Evolutionary conservation across 2,113 vertebrate species (phyloP), one percentile per base, ranked within the genome.

Genomic region (Rhombomys opimus): DNA sequence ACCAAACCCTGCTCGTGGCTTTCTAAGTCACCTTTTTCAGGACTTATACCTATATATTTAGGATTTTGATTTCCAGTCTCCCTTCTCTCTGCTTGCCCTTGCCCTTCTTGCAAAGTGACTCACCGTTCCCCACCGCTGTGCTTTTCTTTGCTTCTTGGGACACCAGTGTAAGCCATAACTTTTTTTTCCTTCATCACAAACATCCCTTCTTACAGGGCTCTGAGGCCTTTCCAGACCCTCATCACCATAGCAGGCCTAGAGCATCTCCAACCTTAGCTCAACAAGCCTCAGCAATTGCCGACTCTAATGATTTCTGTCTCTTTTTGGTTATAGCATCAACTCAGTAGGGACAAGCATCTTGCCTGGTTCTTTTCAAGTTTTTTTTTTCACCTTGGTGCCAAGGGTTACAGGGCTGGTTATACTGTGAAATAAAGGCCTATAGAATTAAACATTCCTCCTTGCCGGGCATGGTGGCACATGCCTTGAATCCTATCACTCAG

Each of bases 91-190:
- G 27, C 25, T 12, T 59, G 38, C 18, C 41, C 32, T 38, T 35
- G 23, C 41, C 15, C 10, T 38, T 5, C 0, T 12, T 12, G 10
- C 27, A 18, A 1, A 3, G 3, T 2, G n/a, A 70, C 10, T 52
- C 38, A 20, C 7, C 25, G 11, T 23, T 17, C 65, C 20, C 27
- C 23, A 46, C 67, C n/a, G 76, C 59, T 67, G 77, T 46, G 65
- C 38, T n/a, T 93, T 32, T 41, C 4, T 30, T 4, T 7, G 32
- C 68, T 27, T 2, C 20, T 52, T 88, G 27, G 38, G 90, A 80
- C 2, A 15, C 11, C 22, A 73, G 20, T 11, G 13, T 63, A 68
- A 87, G 35, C 32, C 15, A 57, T 12, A 46, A n/a, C 61, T 68
- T 57, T 13, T 67, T 84, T 57, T 57, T 14, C 46, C 46, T 46